A percentile compares a stretch with the other conserved stretches of the same genome.
phyloP scores from a whole-genome alignment of 2,113 vertebrate genomes.

The Melanostigma gelatinosum region DNA sequence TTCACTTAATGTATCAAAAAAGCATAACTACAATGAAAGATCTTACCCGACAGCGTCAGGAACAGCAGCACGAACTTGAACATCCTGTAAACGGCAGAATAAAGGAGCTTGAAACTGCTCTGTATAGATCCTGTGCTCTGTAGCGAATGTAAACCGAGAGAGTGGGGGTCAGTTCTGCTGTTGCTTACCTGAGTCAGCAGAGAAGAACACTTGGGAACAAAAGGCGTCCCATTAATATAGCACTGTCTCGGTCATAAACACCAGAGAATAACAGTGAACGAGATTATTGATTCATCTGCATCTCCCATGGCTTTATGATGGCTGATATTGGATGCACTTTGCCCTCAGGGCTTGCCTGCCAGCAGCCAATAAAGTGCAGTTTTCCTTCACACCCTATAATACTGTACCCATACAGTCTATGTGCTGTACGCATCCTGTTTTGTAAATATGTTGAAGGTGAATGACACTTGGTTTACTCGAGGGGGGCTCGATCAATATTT shows the following conservation, averaged over 20 bases:
- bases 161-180: background rate
- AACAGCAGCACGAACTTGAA: slow-evolving; percentile 53
- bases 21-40: background rate
- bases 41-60: slow-evolving; percentile 73
- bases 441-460: slow-evolving; percentile 35
- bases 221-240: slow-evolving; percentile 18
- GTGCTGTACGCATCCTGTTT: slow-evolving; percentile 26
- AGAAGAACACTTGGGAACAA: background rate
- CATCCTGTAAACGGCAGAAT: slow-evolving; percentile 65
- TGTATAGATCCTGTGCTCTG: background rate
- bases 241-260: slow-evolving; percentile 48
- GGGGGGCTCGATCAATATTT: slow-evolving; percentile 43
- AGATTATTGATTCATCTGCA: slow-evolving; percentile 36
- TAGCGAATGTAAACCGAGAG: too few relatives aligned
- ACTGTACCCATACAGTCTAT: slow-evolving; percentile 6
- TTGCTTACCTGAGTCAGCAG: slow-evolving; percentile 57
- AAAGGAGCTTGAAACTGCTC: background rate
- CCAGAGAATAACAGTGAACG: background rate
- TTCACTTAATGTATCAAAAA: background rate
- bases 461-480: slow-evolving; percentile 39
- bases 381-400: background rate
- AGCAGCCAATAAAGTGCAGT: background rate
- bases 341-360: slow-evolving; percentile 16
- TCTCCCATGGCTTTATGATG: background rate
- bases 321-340: slow-evolving; percentile 59